A percentile compares a stretch with the other conserved stretches of the same genome.
These are phyloP conservation scores for Napeogenes sylphis DNA, from an alignment of 2,888 invertebrate species.

Conservation along the genomic window DNA sequence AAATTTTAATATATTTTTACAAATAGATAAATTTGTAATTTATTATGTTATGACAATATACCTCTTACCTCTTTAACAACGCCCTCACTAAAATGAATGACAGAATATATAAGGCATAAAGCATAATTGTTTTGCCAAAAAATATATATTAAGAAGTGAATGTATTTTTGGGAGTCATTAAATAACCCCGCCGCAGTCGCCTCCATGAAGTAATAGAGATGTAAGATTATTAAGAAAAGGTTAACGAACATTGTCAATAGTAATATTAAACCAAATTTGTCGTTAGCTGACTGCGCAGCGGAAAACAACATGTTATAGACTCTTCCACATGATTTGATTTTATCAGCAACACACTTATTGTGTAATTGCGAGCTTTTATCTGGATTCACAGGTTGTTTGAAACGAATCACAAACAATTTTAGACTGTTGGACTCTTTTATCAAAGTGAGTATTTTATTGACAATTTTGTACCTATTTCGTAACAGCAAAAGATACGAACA, in stretches of 20 bases:
- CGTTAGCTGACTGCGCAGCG: conserved; percentile 38
- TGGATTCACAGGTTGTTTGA: conserved; percentile 33
- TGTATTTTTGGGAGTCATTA: conserved; percentile 46
- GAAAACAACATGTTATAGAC: conserved; percentile 49
- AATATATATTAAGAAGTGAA: conserved; percentile 48
- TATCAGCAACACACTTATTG: conserved; percentile 47
- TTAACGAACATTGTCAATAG: conserved; percentile 43
- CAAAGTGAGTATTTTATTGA: conserved; percentile 47
- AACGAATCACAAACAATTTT: conserved; percentile 43
- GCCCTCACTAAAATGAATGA: conserved; percentile 46
- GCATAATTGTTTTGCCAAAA: conserved; percentile 53
- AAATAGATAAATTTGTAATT: neutral
- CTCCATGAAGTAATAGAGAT: conserved; percentile 64
- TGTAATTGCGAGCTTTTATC: conserved; percentile 40
- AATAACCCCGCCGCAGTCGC: conserved; percentile 58
- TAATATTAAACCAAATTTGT: conserved; percentile 46
- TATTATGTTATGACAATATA: neutral
- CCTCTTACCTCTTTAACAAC: conserved; percentile 45
- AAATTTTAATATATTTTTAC: neutral
- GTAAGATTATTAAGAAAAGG: conserved; percentile 44
- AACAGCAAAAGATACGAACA: conserved; percentile 43
- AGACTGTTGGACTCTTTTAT: conserved; percentile 42
- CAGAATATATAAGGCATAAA: conserved; percentile 40
- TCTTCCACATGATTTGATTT: conserved; percentile 49
- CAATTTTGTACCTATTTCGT: conserved; percentile 43